Conservation (phyloP, 2,888 invertebrate species). For the Tenthredo livida region DNA sequence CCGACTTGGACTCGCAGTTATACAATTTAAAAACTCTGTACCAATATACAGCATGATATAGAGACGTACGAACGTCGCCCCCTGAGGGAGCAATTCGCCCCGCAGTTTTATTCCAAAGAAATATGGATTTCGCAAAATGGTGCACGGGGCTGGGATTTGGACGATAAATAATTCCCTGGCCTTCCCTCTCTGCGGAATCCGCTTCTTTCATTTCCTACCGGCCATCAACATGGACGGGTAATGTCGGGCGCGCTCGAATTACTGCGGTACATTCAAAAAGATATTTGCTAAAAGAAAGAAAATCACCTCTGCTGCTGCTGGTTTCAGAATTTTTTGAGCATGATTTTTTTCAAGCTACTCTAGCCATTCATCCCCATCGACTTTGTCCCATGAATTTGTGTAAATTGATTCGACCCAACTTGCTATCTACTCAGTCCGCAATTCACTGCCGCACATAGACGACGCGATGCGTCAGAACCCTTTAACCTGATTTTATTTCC, state of each 20-base stretch:
- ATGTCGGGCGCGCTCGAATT: background rate
- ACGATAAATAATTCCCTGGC: conserved; percentile 57
- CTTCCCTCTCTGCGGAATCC: conserved; percentile 9
- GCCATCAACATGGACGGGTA: background rate
- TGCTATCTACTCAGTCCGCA: background rate
- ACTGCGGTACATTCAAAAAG: background rate
- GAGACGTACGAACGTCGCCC: conserved; percentile 4
- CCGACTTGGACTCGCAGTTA: background rate
- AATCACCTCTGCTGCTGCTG: background rate
- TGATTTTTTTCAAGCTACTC: background rate
- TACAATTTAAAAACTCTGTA: background rate
- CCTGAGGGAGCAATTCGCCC: conserved; percentile 50
- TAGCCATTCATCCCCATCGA: background rate
- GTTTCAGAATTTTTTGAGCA: background rate
- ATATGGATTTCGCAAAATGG: conserved; percentile 59
- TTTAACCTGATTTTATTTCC: conserved; percentile 43
- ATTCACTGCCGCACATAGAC: background rate
- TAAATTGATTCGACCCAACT: conserved; percentile 33
- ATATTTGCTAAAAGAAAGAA: background rate
- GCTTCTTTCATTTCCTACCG: conserved; percentile 27
- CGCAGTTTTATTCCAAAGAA: conserved; percentile 56
- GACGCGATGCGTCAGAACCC: background rate
- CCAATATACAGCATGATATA: background rate
- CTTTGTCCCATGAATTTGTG: conserved; percentile 12
- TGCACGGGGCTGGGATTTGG: conserved; percentile 54